Evolutionary conservation across 2,113 vertebrate genomes (phyloP).

Genomic region (Anoplopoma fimbria): DNA sequence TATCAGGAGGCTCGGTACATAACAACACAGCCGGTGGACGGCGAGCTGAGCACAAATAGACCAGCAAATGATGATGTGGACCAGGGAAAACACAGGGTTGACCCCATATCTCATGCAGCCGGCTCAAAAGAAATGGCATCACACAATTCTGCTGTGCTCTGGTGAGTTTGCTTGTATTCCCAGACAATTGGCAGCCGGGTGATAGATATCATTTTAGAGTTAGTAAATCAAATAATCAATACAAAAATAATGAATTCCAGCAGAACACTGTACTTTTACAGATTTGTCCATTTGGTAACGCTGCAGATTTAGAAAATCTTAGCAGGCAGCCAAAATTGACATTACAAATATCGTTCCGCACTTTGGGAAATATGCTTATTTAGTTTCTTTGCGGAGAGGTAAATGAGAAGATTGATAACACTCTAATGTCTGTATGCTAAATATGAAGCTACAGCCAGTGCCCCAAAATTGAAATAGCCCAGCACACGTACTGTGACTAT

Average conservation of each 20-base stretch:
- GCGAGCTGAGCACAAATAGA: conserved; percentile 48
- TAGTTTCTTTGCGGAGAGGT: neutral
- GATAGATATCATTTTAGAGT: conserved; percentile 45
- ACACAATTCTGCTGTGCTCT: conserved; percentile 38
- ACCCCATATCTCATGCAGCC: conserved; percentile 49
- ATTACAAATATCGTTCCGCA: no score
- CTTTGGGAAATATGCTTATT: neutral
- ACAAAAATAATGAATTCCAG: conserved; percentile 35
- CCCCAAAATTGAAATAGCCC: neutral
- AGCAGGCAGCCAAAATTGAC: neutral
- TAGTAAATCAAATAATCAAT: conserved; percentile 49
- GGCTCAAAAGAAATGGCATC: conserved; percentile 41
- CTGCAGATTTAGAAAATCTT: neutral
- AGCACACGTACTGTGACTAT: neutral
- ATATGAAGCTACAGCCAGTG: neutral
- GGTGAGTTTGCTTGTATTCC: conserved; percentile 32
- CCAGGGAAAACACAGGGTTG: conserved; percentile 49
- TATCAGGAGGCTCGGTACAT: conserved; percentile 55
- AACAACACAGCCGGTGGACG: conserved; percentile 46
- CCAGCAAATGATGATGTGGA: conserved; percentile 54
- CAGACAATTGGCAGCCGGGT: conserved; percentile 49
- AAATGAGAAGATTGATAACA: neutral
- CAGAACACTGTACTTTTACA: neutral
- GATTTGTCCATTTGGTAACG: neutral
- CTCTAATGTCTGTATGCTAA: neutral